These are phyloP conservation scores for Lophotis ruficrista DNA, from an alignment of 2,113 vertebrate genomes.

Conservation along the genomic window DNA sequence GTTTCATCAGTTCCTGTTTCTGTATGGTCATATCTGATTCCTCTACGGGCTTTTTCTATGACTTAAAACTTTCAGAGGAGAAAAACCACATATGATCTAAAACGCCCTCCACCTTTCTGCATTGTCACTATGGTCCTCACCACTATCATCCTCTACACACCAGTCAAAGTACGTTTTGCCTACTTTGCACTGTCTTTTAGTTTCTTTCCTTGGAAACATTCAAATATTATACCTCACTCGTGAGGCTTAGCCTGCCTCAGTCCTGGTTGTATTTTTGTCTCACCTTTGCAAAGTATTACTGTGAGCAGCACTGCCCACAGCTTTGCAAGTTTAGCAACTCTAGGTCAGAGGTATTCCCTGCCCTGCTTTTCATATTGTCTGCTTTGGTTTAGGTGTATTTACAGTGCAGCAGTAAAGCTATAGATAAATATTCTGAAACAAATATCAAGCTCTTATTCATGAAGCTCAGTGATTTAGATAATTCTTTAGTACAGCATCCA, in stretches of 20 bases:
- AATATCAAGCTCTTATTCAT: background rate
- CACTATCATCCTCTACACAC: background rate
- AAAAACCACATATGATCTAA: background rate
- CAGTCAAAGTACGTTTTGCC: background rate
- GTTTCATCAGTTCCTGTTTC: background rate
- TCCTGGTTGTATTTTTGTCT: background rate
- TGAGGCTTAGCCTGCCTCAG: background rate
- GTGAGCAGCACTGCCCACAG: background rate
- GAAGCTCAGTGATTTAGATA: background rate
- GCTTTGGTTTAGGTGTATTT: background rate
- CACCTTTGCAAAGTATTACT: background rate
- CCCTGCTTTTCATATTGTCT: background rate
- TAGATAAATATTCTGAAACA: background rate
- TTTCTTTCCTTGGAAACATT: background rate
- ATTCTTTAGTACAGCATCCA: background rate
- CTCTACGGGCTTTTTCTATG: background rate
- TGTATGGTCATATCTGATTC: slow-evolving; percentile 21
- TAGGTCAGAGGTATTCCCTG: background rate
- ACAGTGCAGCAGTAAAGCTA: background rate
- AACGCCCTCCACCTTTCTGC: background rate
- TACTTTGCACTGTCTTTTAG: background rate
- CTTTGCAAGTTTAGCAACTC: background rate
- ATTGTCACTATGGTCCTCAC: slow-evolving; percentile 6
- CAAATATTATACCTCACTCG: background rate
- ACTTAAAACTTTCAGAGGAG: slow-evolving; percentile 21